Evolutionary conservation across 2,797 vertebrate genomes (phyloP).

Genomic region (Aythya fuligula): DNA sequence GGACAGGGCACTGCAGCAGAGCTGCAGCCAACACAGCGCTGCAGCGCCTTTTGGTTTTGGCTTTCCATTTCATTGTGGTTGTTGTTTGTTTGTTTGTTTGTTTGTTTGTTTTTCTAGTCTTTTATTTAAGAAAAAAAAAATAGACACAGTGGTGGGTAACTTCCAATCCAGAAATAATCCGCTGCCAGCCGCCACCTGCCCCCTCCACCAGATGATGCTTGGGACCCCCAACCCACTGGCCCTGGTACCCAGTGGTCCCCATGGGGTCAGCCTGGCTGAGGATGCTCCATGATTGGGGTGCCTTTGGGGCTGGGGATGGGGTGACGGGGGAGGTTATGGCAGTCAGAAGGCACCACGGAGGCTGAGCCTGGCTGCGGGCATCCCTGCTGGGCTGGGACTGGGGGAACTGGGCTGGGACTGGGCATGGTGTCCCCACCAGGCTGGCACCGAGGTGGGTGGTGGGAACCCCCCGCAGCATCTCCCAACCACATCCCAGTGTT

Average conservation of each 20-base stretch:
- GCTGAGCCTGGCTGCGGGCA: constrained; percentile 7
- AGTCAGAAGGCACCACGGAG: constrained; percentile 3
- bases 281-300: background rate
- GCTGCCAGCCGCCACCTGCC: background rate
- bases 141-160: constrained; percentile 79
- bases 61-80: background rate
- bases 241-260: background rate
- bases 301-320: background rate
- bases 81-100: too few species aligned
- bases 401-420: background rate
- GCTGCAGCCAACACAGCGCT: background rate
- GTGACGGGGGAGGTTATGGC: background rate
- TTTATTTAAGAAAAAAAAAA: constrained; percentile 77
- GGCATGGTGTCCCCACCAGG: background rate
- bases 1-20: background rate
- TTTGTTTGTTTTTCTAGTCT: constrained; percentile 33
- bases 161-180: constrained; percentile 49
- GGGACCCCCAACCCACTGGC: background rate
- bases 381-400: background rate
- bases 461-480: accelerated
- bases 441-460: accelerated
- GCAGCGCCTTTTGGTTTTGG: background rate
- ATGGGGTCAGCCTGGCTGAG: background rate
- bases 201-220: background rate
- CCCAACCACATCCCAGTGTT: background rate